Evolutionary conservation across 1,140 invertebrate genomes (phyloP).

Genomic region (Listronotus oregonensis): DNA sequence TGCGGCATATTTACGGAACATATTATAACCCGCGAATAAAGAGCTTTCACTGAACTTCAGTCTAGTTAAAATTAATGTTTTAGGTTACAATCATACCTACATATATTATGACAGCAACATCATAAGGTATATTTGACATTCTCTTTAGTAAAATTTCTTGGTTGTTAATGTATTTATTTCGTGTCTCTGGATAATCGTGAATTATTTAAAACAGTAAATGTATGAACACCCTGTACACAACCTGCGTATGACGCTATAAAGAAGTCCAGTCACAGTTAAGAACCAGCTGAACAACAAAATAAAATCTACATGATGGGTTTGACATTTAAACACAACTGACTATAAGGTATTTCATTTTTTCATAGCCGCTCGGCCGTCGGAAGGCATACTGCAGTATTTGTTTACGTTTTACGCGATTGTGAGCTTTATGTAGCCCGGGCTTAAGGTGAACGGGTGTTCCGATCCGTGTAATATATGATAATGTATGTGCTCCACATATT

Average conservation of each 20-base stretch:
- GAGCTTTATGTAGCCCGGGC: constrained; percentile 10
- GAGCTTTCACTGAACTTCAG: too few species aligned
- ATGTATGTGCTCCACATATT: constrained; percentile 49
- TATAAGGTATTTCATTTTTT: constrained; percentile 35
- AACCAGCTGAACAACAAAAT: constrained; percentile 37
- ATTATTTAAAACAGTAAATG: too few species aligned
- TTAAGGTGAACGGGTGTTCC: constrained; percentile 11
- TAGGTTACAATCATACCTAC: too few species aligned
- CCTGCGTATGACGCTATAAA: constrained; percentile 19
- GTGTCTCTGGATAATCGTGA: too few species aligned
- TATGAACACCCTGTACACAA: constrained; percentile 26
- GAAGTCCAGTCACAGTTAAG: constrained; percentile 31
- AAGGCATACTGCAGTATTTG: constrained; percentile 29
- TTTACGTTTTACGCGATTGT: constrained; percentile 29
- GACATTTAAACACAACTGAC: constrained; percentile 37
- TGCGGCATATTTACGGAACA: too few species aligned
- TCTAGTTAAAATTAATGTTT: too few species aligned
- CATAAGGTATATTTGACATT: too few species aligned
- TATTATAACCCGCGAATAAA: too few species aligned
- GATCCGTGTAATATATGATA: constrained; percentile 44
- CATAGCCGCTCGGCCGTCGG: constrained; percentile 22
- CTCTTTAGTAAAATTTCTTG: too few species aligned
- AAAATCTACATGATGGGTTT: constrained; percentile 38
- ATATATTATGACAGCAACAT: too few species aligned
- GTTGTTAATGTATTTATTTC: too few species aligned